These are phyloP conservation scores for Ahaetulla prasina DNA, from an alignment of 2,113 vertebrate species.

Conservation along the genomic window DNA sequence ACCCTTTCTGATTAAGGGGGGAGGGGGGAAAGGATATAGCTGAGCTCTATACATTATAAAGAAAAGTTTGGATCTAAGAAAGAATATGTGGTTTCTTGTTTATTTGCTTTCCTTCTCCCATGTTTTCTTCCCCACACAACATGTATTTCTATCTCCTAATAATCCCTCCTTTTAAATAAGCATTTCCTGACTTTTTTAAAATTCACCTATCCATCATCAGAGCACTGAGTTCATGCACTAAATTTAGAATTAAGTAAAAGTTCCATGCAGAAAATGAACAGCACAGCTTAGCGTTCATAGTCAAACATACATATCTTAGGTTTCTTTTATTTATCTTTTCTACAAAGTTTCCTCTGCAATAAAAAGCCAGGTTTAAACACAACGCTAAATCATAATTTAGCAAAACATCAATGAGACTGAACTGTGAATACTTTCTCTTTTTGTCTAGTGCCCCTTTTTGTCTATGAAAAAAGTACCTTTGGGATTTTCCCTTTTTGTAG, in stretches of 20 bases:
- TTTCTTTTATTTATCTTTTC: background rate
- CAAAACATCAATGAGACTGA: background rate
- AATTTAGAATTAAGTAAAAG: background rate
- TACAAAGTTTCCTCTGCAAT: background rate
- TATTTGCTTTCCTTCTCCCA: background rate
- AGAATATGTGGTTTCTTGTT: background rate
- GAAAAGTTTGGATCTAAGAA: background rate
- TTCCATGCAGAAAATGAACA: background rate
- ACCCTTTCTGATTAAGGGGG: background rate
- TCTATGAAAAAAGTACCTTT: too few relatives aligned
- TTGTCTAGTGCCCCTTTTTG: background rate
- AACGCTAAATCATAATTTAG: background rate
- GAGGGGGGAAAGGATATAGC: background rate
- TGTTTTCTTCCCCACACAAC: background rate
- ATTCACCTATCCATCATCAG: background rate
- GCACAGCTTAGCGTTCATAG: background rate
- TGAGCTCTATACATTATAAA: background rate
- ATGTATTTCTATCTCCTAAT: background rate
- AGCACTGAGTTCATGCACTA: background rate
- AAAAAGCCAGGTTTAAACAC: background rate
- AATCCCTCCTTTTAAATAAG: background rate
- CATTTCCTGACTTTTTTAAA: background rate
- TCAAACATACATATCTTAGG: background rate
- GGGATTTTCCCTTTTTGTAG: background rate
- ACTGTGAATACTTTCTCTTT: background rate